Evolutionary conservation across 1,140 invertebrate genomes (phyloP).

Genomic region (Palaemon carinicauda): DNA sequence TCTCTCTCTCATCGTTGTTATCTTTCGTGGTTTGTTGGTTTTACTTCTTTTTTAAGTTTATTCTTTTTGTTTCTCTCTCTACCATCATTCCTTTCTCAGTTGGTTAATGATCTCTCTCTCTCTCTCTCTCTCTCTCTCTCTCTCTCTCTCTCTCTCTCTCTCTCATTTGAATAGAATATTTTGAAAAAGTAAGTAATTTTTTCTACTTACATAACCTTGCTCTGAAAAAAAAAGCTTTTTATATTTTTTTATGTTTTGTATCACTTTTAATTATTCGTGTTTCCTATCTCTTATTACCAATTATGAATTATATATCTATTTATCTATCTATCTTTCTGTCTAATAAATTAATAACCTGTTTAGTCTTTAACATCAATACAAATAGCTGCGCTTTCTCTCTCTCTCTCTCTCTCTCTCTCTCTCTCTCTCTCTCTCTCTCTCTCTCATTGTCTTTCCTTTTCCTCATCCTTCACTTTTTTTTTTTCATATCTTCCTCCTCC

Average conservation of each 20-base stretch:
- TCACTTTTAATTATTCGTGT: not conserved
- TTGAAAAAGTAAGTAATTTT: no score
- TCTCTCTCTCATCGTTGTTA: not conserved
- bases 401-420: conserved; percentile 16
- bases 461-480: not conserved
- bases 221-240: no score
- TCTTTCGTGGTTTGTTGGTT: not conserved
- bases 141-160: conserved; percentile 32
- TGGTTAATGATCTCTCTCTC: not conserved
- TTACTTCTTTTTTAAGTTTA: not conserved
- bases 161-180: not conserved
- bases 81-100: not conserved
- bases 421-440: not conserved
- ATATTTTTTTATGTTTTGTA: not conserved
- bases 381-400: not conserved
- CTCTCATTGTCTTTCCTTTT: not conserved
- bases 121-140: not conserved
- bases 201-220: no score
- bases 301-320: no score
- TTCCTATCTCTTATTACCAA: no score
- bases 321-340: no score
- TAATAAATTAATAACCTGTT: no score
- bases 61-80: not conserved
- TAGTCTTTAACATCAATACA: no score
- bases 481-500: not conserved